These are phyloP conservation scores for Carassius gibelio DNA, from an alignment of 2,113 vertebrate genomes.

Conservation along the genomic window DNA sequence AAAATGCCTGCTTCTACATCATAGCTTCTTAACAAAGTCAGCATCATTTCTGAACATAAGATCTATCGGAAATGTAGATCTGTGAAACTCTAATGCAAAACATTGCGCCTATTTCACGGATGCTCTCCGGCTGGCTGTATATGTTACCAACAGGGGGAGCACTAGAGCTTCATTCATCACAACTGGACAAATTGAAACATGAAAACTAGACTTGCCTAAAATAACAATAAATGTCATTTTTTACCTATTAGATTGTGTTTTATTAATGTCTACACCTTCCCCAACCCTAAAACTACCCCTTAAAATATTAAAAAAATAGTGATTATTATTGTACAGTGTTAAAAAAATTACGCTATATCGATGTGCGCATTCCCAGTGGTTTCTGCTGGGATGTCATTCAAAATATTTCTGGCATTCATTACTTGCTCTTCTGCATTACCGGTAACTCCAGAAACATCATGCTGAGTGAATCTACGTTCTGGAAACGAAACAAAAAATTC, in stretches of 20 bases:
- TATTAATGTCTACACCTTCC: too few species aligned
- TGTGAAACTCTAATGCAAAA: neutral
- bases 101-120: neutral
- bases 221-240: neutral
- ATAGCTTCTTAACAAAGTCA: too few species aligned
- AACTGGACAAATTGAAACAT: neutral
- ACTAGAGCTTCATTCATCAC: neutral
- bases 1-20: neutral
- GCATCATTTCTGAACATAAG: neutral
- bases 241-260: too few species aligned
- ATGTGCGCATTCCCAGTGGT: too few species aligned
- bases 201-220: neutral
- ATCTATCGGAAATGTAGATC: neutral
- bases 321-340: too few species aligned
- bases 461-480: neutral
- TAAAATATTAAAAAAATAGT: too few species aligned
- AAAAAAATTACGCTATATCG: too few species aligned
- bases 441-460: neutral
- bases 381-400: too few species aligned
- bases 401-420: neutral
- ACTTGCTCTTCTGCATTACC: neutral
- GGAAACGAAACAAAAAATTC: neutral
- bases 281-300: too few species aligned
- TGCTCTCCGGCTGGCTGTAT: neutral
- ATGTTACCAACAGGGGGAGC: neutral